These are phyloP conservation scores for Nothocercus nigrocapillus DNA, from an alignment of 2,113 vertebrate genomes.

Conservation along the genomic window DNA sequence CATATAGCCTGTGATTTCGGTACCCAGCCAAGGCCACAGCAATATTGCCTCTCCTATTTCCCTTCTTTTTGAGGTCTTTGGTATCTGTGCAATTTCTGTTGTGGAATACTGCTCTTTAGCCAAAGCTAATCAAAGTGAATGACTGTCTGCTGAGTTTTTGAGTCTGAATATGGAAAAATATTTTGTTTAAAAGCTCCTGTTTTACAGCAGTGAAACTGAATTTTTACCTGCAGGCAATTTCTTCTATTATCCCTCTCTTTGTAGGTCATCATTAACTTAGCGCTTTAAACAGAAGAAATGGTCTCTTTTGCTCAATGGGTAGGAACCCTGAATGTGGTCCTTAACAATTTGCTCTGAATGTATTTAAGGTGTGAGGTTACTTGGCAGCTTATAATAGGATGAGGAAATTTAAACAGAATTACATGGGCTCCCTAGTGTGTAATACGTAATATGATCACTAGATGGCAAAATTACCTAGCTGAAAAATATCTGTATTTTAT, in stretches of 20 bases:
- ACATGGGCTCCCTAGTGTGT: rapidly evolving
- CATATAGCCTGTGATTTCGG: background rate
- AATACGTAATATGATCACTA: conserved; percentile 47
- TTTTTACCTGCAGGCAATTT: background rate
- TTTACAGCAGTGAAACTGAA: background rate
- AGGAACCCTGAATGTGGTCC: background rate
- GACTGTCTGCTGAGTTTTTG: background rate
- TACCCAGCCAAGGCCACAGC: background rate
- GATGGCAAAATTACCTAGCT: conserved; percentile 73
- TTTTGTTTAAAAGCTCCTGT: background rate
- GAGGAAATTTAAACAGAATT: rapidly evolving
- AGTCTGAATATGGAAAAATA: background rate
- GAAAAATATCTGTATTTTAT: rapidly evolving
- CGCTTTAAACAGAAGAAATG: background rate
- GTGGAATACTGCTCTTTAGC: background rate
- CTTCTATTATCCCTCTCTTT: background rate
- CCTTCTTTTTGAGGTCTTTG: background rate
- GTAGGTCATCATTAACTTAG: background rate
- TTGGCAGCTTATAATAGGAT: background rate
- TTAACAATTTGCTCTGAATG: background rate
- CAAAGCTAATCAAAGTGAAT: background rate
- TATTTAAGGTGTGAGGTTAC: background rate
- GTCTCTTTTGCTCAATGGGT: background rate
- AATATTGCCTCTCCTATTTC: background rate
- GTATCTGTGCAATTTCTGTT: background rate